Conservation (phyloP, 2,797 vertebrate genomes). For the Malurus leucopterus region DNA sequence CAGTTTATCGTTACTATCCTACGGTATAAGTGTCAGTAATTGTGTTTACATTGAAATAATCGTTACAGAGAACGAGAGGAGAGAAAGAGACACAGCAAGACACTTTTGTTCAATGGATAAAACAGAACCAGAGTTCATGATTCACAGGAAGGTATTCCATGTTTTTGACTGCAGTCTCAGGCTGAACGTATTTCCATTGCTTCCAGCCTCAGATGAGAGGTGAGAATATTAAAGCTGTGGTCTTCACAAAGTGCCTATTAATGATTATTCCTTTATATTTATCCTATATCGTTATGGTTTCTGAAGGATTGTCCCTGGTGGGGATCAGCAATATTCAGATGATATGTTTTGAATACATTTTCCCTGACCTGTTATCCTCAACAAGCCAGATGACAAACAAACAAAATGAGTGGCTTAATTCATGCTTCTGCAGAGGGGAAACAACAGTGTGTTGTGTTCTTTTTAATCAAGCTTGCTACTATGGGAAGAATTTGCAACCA, state of each 20-base stretch:
- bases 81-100: conserved; percentile 3
- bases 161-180: conserved; percentile 44
- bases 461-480: conserved; percentile 71
- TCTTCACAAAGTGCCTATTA: conserved; percentile 69
- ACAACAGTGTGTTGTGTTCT: conserved; percentile 63
- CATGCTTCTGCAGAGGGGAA: conserved; percentile 68
- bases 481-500: conserved; percentile 71
- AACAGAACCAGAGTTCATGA: conserved; percentile 50
- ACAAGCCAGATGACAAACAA: conserved; percentile 67
- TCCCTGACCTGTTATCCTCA: conserved; percentile 60
- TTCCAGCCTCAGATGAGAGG: conserved; percentile 54
- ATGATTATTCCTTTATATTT: conserved; percentile 30
- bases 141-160: conserved; percentile 32
- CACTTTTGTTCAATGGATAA: neutral
- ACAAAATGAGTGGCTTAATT: conserved; percentile 71
- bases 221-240: conserved; percentile 78
- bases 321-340: conserved; percentile 63
- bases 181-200: conserved; percentile 19
- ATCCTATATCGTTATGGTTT: conserved; percentile 36
- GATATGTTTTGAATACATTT: conserved; percentile 58
- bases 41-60: conserved; percentile 38
- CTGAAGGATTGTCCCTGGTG: conserved; percentile 59
- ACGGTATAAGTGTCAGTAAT: conserved; percentile 7
- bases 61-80: conserved; percentile 5
- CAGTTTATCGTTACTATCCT: conserved; percentile 44